A percentile compares a stretch with the other conserved stretches of the same genome.
Conservation (phyloP, 2,888 invertebrate genomes). For the Agrotis exclamationis region DNA sequence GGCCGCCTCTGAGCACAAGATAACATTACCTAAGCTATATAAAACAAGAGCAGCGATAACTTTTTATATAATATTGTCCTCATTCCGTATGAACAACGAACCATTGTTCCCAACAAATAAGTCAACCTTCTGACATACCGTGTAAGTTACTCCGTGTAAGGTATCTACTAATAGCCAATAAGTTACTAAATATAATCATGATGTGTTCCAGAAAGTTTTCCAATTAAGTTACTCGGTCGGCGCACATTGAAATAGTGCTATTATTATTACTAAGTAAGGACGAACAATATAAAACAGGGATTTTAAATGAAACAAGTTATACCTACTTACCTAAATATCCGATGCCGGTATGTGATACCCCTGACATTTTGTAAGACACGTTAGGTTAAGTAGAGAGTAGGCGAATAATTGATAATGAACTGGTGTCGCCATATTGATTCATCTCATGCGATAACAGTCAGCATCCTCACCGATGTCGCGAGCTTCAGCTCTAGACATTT, state of each 20-base stretch:
- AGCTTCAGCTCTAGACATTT: not conserved
- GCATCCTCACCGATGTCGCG: constrained; percentile 5
- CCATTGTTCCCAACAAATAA: not conserved
- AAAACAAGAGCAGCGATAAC: constrained; percentile 10
- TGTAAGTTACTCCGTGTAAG: constrained; percentile 31
- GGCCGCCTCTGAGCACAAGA: too few species aligned
- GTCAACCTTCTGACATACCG: constrained; percentile 27
- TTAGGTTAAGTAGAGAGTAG: constrained; percentile 68
- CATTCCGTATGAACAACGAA: constrained; percentile 1
- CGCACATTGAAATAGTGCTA: constrained; percentile 75
- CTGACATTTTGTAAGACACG: constrained; percentile 68
- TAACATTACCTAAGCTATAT: not conserved
- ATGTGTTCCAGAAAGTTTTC: constrained; percentile 89
- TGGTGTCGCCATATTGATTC: constrained; percentile 34
- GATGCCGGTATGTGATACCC: constrained; percentile 66
- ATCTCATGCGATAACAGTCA: constrained; percentile 8
- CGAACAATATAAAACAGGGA: constrained; percentile 85
- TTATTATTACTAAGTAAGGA: constrained; percentile 73
- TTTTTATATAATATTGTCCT: not conserved
- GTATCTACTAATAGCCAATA: constrained; percentile 60
- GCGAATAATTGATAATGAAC: constrained; percentile 53
- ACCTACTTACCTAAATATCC: constrained; percentile 67
- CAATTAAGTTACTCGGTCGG: constrained; percentile 78
- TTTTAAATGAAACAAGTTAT: constrained; percentile 77
- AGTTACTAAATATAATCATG: constrained; percentile 67